phyloP scores from a whole-genome alignment of 2,888 invertebrate genomes.

The Gastrophysa polygoni region DNA sequence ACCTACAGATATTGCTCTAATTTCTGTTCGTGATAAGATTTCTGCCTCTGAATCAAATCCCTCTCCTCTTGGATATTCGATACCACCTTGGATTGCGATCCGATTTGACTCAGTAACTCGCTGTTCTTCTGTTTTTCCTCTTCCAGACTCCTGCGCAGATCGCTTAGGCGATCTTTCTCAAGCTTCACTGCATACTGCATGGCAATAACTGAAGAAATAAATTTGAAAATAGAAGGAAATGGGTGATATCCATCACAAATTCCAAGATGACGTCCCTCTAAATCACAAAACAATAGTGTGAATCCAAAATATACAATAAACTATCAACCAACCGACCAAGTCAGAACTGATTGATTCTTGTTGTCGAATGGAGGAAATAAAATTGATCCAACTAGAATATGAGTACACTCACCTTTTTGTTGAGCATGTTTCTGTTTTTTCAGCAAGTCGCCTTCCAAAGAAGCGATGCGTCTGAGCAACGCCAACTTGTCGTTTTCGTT shows the following conservation, averaged over 20 bases:
- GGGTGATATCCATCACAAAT: background rate
- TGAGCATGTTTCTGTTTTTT: slow-evolving; percentile 61
- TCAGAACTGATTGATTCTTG: too few species aligned
- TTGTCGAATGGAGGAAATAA: too few species aligned
- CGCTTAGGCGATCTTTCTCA: slow-evolving; percentile 38
- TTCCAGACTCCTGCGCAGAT: slow-evolving; percentile 35
- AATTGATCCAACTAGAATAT: background rate
- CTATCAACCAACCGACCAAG: too few species aligned
- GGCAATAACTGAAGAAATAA: slow-evolving; percentile 31
- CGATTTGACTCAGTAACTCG: slow-evolving; percentile 21
- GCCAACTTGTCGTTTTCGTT: slow-evolving; percentile 57
- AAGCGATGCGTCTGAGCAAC: slow-evolving; percentile 58
- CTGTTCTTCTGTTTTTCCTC: slow-evolving; percentile 31
- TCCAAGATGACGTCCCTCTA: too few species aligned
- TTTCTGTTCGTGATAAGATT: slow-evolving; percentile 23
- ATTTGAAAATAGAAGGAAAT: background rate
- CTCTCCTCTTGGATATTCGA: slow-evolving; percentile 19
- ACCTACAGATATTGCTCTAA: slow-evolving; percentile 28
- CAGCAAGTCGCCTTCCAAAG: slow-evolving; percentile 60
- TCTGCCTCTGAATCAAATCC: slow-evolving; percentile 17
- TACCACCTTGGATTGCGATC: slow-evolving; percentile 22
- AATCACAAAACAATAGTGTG: too few species aligned
- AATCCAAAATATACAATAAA: too few species aligned
- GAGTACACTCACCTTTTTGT: slow-evolving; percentile 57
- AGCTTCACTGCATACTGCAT: slow-evolving; percentile 39